A percentile compares a stretch with the other conserved stretches of the same genome.
Evolutionary conservation across 2,888 invertebrate genomes (phyloP).

Genomic region (Melanotus villosus): DNA sequence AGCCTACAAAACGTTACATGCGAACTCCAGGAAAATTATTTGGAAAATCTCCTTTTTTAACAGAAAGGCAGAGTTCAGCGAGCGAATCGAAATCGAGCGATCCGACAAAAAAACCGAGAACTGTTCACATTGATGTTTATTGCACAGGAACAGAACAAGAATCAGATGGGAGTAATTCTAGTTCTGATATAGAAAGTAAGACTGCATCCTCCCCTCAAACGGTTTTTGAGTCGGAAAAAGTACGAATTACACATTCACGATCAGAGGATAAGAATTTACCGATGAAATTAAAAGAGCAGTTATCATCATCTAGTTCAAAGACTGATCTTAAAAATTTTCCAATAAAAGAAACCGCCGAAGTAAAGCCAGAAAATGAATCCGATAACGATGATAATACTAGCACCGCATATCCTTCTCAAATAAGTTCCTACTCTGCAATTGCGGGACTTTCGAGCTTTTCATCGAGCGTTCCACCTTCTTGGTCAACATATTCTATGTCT

Average conservation of each 20-base stretch:
- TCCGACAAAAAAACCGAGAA: slow-evolving; percentile 71
- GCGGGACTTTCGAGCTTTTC: slow-evolving; percentile 71
- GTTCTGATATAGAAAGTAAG: slow-evolving; percentile 64
- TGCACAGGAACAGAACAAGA: slow-evolving; percentile 77
- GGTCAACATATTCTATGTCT: slow-evolving; percentile 70
- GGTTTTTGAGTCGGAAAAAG: slow-evolving; percentile 75
- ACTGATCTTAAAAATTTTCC: slow-evolving; percentile 16
- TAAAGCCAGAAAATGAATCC: slow-evolving; percentile 51
- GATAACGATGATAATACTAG: slow-evolving; percentile 71
- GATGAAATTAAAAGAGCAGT: slow-evolving; percentile 54
- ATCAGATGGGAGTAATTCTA: slow-evolving; percentile 62
- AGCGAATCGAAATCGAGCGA: slow-evolving; percentile 60
- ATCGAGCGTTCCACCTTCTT: slow-evolving; percentile 69
- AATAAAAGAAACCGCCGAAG: not conserved
- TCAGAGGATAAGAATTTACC: slow-evolving; percentile 69
- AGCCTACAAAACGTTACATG: slow-evolving; percentile 26
- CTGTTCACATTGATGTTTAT: slow-evolving; percentile 83
- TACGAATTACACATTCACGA: slow-evolving; percentile 73
- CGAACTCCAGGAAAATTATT: slow-evolving; percentile 13
- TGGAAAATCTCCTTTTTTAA: slow-evolving; percentile 14
- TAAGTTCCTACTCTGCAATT: slow-evolving; percentile 73
- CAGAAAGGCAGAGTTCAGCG: slow-evolving; percentile 35
- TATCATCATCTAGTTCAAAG: slow-evolving; percentile 17
- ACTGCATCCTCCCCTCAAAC: slow-evolving; percentile 75
- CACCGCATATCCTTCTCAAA: slow-evolving; percentile 75